Percentiles rank a stretch among this genome's conserved stretches.
phyloP scores from a whole-genome alignment of 2,113 vertebrate species.

The Colinus virginianus region DNA sequence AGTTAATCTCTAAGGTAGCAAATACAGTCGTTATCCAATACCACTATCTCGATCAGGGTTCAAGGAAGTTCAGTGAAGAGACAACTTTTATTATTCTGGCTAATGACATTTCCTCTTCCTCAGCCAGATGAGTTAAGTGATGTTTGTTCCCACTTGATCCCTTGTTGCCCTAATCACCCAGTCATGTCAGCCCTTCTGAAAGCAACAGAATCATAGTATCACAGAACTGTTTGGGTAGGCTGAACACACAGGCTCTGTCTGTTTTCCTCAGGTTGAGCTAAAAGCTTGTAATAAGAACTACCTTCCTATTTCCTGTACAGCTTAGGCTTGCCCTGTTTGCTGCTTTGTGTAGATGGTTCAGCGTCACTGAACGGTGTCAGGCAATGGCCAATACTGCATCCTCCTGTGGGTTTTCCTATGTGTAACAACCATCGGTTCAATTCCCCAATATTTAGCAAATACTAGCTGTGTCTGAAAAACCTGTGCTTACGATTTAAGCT shows the following conservation, averaged over 20 bases:
- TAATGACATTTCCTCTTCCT: conserved; percentile 15
- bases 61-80: neutral
- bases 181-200: conserved; percentile 10
- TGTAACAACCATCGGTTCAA: neutral
- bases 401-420: neutral
- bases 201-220: neutral
- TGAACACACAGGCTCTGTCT: neutral
- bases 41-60: neutral
- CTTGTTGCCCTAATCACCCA: neutral
- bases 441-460: neutral
- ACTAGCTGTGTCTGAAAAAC: neutral
- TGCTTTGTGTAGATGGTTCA: neutral
- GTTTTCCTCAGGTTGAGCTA: neutral
- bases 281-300: neutral
- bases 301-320: neutral
- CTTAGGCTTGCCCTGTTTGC: neutral
- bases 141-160: neutral
- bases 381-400: neutral
- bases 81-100: conserved; percentile 4
- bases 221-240: too few species aligned
- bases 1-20: neutral
- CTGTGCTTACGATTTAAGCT: neutral
- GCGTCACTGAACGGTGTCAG: neutral
- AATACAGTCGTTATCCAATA: neutral
- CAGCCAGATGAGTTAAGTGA: neutral